A percentile compares a stretch with the other conserved stretches of the same genome.
Conservation (phyloP, 2,797 vertebrate species). For the Rhinogobio ventralis region DNA sequence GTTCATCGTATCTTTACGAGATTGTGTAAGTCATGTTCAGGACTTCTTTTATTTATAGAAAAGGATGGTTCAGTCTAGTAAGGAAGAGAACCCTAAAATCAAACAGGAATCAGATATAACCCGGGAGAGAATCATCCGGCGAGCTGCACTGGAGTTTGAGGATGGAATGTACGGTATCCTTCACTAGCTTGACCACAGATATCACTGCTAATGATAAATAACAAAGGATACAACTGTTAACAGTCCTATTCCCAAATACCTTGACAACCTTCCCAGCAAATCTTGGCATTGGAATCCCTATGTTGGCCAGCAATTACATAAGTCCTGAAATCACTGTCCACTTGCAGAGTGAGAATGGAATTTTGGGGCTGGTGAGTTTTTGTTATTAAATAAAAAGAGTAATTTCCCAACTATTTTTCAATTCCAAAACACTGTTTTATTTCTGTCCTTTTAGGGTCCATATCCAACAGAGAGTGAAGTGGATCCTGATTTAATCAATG, state of each 20-base stretch:
- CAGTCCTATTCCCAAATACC: not conserved
- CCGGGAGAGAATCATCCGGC: slow-evolving; percentile 83
- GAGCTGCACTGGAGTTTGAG: slow-evolving; percentile 86
- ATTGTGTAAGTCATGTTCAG: not conserved
- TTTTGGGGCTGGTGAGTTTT: slow-evolving; percentile 83
- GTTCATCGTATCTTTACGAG: not conserved
- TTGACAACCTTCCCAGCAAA: slow-evolving; percentile 76
- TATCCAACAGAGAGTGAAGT: slow-evolving; percentile 82
- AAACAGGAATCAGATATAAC: slow-evolving; percentile 74
- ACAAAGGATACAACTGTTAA: not conserved
- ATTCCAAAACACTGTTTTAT: not conserved
- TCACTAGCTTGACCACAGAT: slow-evolving; percentile 19
- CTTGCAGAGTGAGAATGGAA: slow-evolving; percentile 88
- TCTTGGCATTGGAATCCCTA: slow-evolving; percentile 87
- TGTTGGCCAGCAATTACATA: slow-evolving; percentile 88
- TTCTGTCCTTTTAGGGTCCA: slow-evolving; percentile 76
- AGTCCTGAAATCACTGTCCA: slow-evolving; percentile 84
- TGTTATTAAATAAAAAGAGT: not conserved
- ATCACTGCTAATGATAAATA: not conserved
- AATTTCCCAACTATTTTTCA: not conserved
- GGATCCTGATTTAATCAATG: slow-evolving; percentile 88
- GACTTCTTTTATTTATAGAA: slow-evolving; percentile 69
- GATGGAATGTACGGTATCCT: slow-evolving; percentile 93
- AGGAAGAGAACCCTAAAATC: slow-evolving; percentile 69
- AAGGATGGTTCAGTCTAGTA: slow-evolving; percentile 75